These are phyloP conservation scores for Nemurella pictetii DNA, from an alignment of 2,888 invertebrate species.

Conservation along the genomic window DNA sequence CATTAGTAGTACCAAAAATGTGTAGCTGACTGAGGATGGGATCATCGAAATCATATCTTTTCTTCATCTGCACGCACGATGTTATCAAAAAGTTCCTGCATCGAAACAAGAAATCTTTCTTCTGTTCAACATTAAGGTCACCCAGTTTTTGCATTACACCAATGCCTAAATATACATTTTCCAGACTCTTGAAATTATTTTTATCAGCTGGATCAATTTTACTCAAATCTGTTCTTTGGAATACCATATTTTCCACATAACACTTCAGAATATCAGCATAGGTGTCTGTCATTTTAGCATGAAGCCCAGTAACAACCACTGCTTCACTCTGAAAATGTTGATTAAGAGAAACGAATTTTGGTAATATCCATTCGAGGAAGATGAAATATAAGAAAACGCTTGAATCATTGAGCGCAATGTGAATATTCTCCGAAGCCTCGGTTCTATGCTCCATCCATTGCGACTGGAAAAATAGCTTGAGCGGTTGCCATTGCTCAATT, in stretches of 20 bases:
- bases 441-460: slow-evolving; percentile 32
- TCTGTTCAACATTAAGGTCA: not conserved
- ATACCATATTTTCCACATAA: slow-evolving; percentile 35
- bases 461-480: slow-evolving; percentile 32
- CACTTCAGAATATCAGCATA: slow-evolving; percentile 35
- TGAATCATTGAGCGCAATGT: slow-evolving; percentile 35
- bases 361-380: slow-evolving; percentile 41
- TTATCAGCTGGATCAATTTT: slow-evolving; percentile 38
- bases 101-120: not conserved
- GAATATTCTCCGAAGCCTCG: slow-evolving; percentile 35
- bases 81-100: not conserved
- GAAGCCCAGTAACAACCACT: slow-evolving; percentile 37
- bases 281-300: slow-evolving; percentile 35
- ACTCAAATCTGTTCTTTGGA: slow-evolving; percentile 32
- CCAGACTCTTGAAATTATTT: slow-evolving; percentile 33
- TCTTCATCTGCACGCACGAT: slow-evolving; percentile 14
- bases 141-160: slow-evolving; percentile 6
- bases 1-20: not conserved
- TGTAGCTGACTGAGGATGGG: not conserved
- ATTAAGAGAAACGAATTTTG: slow-evolving; percentile 38
- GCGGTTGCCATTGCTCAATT: slow-evolving; percentile 36
- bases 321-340: slow-evolving; percentile 40
- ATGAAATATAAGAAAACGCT: slow-evolving; percentile 36
- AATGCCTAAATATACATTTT: slow-evolving; percentile 40
- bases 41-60: slow-evolving; percentile 19